These are phyloP conservation scores for Notolepis coatsorum DNA, from an alignment of 2,797 vertebrate genomes.

Conservation along the genomic window DNA sequence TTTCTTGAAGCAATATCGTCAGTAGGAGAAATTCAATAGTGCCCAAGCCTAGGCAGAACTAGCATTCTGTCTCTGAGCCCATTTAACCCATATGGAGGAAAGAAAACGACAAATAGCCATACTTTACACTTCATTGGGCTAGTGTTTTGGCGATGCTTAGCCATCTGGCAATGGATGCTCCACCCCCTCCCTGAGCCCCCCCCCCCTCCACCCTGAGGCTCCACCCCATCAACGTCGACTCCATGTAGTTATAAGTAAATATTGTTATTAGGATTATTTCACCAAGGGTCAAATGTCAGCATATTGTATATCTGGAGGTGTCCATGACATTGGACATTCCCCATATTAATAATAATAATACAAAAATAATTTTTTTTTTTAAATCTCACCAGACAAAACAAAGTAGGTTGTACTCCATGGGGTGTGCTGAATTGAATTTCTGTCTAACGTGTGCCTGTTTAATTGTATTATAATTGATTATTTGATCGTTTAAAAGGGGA, in stretches of 20 bases:
- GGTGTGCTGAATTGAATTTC: background rate
- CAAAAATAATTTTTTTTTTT: background rate
- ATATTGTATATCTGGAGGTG: background rate
- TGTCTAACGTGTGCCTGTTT: slow-evolving; percentile 9
- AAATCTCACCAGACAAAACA: background rate
- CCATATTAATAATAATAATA: background rate
- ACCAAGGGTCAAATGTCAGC: background rate
- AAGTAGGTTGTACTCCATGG: background rate
- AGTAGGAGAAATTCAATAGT: no score
- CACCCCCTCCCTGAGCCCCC: no score
- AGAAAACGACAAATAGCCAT: no score
- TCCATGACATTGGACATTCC: slow-evolving; percentile 19
- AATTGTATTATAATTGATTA: slow-evolving; percentile 31
- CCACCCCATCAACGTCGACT: no score
- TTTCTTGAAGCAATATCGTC: no score
- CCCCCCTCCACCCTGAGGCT: no score
- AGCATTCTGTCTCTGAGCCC: no score
- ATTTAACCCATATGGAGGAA: no score
- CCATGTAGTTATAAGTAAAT: background rate
- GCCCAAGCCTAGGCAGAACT: no score
- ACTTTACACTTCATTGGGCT: no score
- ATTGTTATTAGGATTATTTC: background rate
- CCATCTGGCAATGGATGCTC: no score
- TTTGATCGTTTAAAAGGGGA: slow-evolving; percentile 14
- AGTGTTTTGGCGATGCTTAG: no score